Evolutionary conservation across 2,113 vertebrate species (phyloP).

Genomic region (Chunga burmeisteri): DNA sequence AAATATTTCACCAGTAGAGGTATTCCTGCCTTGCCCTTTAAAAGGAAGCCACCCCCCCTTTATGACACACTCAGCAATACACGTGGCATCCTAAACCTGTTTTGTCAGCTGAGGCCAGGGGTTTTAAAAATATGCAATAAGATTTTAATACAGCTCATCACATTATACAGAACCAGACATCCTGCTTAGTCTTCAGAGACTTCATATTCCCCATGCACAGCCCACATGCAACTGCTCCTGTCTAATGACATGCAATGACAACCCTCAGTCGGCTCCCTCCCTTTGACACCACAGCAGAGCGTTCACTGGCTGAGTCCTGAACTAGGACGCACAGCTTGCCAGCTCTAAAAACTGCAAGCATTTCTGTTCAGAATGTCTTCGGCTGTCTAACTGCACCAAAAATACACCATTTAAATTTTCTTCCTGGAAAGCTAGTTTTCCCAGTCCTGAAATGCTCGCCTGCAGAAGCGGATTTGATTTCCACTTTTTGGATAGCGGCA

Average conservation of each 20-base stretch:
- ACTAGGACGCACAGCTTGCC: neutral
- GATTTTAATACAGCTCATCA: conserved; percentile 24
- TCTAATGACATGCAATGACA: neutral
- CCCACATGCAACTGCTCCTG: neutral
- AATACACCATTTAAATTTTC: neutral
- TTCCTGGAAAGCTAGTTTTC: conserved; percentile 3
- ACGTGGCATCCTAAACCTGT: neutral
- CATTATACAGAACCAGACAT: conserved; percentile 18
- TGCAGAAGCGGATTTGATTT: neutral
- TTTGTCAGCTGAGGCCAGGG: neutral
- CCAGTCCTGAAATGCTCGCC: neutral
- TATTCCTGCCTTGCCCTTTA: neutral
- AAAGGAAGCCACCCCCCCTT: neutral
- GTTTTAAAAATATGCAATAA: neutral
- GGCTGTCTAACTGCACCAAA: neutral
- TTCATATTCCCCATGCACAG: neutral
- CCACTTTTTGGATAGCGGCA: neutral
- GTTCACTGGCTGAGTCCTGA: neutral
- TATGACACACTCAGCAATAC: neutral
- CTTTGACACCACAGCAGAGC: neutral
- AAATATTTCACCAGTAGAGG: neutral
- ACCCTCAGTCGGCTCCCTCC: neutral
- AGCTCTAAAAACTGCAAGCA: neutral
- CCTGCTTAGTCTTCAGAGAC: conserved; percentile 21
- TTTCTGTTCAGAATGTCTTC: neutral